phyloP scores from a whole-genome alignment of 2,888 invertebrate genomes.

The Drosophila buzzatii region DNA sequence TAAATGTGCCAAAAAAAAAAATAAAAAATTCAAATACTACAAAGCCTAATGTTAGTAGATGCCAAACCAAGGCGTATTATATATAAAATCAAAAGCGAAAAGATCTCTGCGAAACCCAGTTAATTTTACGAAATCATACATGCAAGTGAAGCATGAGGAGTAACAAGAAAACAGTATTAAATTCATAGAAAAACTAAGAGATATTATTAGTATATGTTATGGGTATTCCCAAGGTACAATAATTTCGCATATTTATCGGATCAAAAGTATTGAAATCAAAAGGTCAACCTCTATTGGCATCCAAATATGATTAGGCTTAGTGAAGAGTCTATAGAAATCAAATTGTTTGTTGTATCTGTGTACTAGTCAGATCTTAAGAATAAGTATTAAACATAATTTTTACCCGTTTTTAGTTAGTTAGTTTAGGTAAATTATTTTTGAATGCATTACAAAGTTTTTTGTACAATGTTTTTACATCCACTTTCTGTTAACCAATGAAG shows the following conservation, averaged over 20 bases:
- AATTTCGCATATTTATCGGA: conserved; percentile 63
- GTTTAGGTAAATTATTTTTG: conserved; percentile 45
- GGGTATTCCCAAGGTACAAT: conserved; percentile 60
- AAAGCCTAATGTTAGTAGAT: conserved; percentile 29
- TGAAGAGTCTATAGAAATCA: conserved; percentile 22
- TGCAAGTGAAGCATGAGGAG: conserved; percentile 3
- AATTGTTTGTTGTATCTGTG: conserved; percentile 31
- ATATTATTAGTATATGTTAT: conserved; percentile 27
- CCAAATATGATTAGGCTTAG: conserved; percentile 44
- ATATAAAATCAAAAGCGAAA: conserved; percentile 27
- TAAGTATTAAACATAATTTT: conserved; percentile 28
- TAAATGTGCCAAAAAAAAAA: conserved; percentile 70
- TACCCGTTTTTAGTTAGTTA: conserved; percentile 53
- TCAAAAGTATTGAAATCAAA: conserved; percentile 73
- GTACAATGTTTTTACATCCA: conserved; percentile 36
- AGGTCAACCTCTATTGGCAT: conserved; percentile 35
- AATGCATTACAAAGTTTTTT: conserved; percentile 35
- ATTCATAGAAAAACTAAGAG: conserved; percentile 53
- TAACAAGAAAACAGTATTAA: conserved; percentile 42
- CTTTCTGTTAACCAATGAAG: conserved; percentile 21
- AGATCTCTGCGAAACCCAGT: conserved; percentile 52
- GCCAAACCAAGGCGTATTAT: conserved; percentile 29
- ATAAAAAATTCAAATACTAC: conserved; percentile 29
- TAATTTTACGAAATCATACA: conserved; percentile 62
- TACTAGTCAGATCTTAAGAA: conserved; percentile 16